Percentiles rank a stretch among this genome's conserved stretches.
Evolutionary conservation across 2,888 invertebrate genomes (phyloP).

Genomic region (Parnassius apollo): DNA sequence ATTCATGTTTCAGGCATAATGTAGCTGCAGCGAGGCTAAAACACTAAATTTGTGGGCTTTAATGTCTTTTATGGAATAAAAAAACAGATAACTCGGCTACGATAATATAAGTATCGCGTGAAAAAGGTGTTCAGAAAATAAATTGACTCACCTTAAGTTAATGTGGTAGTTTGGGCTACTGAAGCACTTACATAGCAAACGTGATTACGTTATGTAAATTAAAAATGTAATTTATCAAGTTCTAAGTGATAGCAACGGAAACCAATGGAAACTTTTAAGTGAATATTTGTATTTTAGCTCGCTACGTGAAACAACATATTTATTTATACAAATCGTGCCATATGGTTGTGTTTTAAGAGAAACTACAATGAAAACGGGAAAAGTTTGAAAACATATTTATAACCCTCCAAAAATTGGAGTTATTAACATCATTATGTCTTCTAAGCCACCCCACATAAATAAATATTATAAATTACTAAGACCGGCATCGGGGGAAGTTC

Average conservation of each 20-base stretch:
- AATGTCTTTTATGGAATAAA: no score
- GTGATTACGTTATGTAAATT: not conserved
- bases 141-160: not conserved
- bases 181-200: not conserved
- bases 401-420: no score
- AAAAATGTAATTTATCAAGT: not conserved
- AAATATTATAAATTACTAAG: no score
- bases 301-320: not conserved
- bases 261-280: not conserved
- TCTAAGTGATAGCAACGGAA: not conserved
- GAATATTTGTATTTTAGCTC: not conserved
- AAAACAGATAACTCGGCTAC: not conserved
- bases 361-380: not conserved
- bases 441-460: no score
- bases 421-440: no score
- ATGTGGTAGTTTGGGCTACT: not conserved
- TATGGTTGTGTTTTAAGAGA: not conserved
- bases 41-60: no score
- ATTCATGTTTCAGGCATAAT: no score
- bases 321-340: not conserved
- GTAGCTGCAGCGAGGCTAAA: no score
- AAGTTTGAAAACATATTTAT: not conserved
- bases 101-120: conserved; percentile 1
- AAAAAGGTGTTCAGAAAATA: not conserved
- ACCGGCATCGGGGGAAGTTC: no score